Evolutionary conservation across 2,888 invertebrate genomes (phyloP).

Genomic region (Drosophila merina): DNA sequence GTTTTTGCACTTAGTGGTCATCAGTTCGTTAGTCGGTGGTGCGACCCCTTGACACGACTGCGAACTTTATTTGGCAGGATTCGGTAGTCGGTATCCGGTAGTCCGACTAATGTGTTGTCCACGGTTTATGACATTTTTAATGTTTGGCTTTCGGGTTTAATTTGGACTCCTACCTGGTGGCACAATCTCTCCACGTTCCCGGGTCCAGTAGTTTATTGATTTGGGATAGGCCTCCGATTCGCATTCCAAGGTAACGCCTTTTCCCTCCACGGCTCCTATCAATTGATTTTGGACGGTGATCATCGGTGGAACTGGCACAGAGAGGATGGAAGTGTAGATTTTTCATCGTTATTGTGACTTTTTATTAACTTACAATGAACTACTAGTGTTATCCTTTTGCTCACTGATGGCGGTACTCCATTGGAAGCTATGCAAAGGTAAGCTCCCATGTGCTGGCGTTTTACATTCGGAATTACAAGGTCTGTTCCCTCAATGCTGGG

Average conservation of each 20-base stretch:
- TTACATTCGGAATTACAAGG: constrained; percentile 88
- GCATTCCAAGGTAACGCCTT: constrained; percentile 91
- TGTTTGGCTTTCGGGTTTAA: constrained; percentile 3
- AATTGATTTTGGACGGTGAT: constrained; percentile 93
- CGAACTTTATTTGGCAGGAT: constrained; percentile 14
- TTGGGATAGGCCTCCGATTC: constrained; percentile 93
- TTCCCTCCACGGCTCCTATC: constrained; percentile 91
- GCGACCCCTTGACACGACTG: constrained; percentile 24
- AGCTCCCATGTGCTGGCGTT: constrained; percentile 91
- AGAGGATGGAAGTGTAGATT: too few relatives aligned
- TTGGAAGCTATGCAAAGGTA: constrained; percentile 93
- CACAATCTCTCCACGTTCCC: constrained; percentile 90
- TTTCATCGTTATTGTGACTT: not conserved
- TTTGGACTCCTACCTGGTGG: constrained; percentile 87
- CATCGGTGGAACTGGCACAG: constrained; percentile 90
- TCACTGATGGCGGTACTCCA: constrained; percentile 93
- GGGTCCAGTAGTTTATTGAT: constrained; percentile 93
- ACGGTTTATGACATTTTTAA: constrained; percentile 48
- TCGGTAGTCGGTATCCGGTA: not conserved
- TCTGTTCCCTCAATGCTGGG: constrained; percentile 88
- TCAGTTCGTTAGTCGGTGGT: constrained; percentile 44
- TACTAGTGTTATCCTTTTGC: constrained; percentile 93
- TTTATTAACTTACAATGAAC: constrained; percentile 89
- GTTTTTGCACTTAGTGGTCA: constrained; percentile 64
- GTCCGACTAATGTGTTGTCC: constrained; percentile 45